Conservation (phyloP, 2,113 vertebrate species). For the Dromaius novaehollandiae region DNA sequence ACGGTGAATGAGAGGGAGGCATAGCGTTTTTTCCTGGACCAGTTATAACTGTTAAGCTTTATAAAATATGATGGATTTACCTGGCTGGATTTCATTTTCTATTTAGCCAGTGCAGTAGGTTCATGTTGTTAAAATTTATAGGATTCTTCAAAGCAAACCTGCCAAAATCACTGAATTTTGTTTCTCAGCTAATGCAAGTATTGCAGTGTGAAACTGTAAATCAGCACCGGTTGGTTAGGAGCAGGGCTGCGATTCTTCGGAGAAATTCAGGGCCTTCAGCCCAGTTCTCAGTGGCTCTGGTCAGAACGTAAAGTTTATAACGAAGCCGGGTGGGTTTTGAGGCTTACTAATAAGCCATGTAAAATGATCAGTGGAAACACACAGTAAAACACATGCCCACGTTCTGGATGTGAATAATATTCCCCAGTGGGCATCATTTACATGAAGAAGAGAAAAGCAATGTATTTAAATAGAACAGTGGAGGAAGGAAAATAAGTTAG, state of each 20-base stretch:
- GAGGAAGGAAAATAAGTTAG: not conserved
- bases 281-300: not conserved
- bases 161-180: not conserved
- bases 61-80: not conserved
- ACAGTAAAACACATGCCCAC: not conserved
- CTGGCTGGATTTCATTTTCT: not conserved
- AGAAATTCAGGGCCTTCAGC: not conserved
- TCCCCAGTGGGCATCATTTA: not conserved
- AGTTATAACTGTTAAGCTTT: not conserved
- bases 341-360: not conserved
- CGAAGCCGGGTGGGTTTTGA: not conserved
- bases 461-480: not conserved
- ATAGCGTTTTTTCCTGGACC: not conserved
- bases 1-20: not conserved
- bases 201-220: not conserved
- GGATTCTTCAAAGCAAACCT: not conserved
- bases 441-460: not conserved
- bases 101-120: not conserved
- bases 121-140: not conserved
- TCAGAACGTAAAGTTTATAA: not conserved
- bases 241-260: not conserved
- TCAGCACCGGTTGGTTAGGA: not conserved
- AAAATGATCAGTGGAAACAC: not conserved
- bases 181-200: not conserved
- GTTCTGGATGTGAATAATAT: not conserved